Conservation (phyloP, 2,888 invertebrate species). For the Heliconius sara region DNA sequence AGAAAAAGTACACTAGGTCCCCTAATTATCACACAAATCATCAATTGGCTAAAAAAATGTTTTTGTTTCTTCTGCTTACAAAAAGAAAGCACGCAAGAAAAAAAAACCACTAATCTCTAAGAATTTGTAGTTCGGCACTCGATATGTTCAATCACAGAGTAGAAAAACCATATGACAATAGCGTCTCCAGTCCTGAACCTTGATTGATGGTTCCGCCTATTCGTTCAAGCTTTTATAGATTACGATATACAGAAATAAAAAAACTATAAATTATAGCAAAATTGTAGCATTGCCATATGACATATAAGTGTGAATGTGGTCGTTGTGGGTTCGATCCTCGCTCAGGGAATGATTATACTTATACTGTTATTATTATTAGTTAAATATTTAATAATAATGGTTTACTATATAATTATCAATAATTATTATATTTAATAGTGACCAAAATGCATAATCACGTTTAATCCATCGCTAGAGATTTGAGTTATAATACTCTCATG, state of each 20-base stretch:
- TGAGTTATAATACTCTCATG: no score
- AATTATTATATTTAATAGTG: no score
- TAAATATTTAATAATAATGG: no score
- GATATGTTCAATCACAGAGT: slow-evolving; percentile 20
- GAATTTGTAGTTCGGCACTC: slow-evolving; percentile 3
- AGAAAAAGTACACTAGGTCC: no score
- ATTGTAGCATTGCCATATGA: no score
- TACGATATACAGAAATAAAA: slow-evolving; percentile 6
- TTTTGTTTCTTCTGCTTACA: not conserved
- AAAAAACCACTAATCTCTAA: not conserved
- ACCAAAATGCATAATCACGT: no score
- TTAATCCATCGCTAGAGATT: no score
- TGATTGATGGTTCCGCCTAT: slow-evolving; percentile 46
- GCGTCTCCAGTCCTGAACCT: slow-evolving; percentile 37
- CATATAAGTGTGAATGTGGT: no score
- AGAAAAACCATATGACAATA: slow-evolving; percentile 46
- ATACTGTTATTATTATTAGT: no score
- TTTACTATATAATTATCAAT: no score
- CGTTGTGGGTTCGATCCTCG: no score
- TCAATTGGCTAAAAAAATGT: not conserved
- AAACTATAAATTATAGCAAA: not conserved
- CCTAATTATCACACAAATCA: not conserved
- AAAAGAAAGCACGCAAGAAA: not conserved
- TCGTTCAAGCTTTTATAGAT: slow-evolving; percentile 27
- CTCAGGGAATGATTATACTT: no score